Conservation (phyloP, 2,797 vertebrate species). For the Agapornis canus region DNA sequence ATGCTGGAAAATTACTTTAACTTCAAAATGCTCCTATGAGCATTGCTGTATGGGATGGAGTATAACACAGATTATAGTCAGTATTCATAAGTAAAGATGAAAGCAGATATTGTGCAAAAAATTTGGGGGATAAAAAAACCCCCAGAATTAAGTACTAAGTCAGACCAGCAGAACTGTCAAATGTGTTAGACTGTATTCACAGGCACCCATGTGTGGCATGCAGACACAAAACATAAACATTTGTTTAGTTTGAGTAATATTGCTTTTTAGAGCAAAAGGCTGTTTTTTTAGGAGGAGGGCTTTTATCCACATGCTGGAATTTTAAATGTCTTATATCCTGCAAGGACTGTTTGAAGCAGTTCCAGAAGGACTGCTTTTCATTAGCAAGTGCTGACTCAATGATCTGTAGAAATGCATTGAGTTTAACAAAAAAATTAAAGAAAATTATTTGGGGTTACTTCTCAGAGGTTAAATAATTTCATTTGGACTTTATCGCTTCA, state of each 20-base stretch:
- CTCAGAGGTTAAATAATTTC: conserved; percentile 41
- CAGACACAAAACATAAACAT: conserved; percentile 66
- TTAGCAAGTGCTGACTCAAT: conserved; percentile 64
- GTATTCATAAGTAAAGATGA: conserved; percentile 37
- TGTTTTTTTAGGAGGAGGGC: neutral
- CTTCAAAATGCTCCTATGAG: conserved; percentile 28
- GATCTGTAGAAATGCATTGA: conserved; percentile 11
- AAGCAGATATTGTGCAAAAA: conserved; percentile 58
- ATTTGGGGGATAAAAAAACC: neutral
- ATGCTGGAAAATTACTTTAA: conserved; percentile 16
- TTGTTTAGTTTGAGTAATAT: conserved; percentile 52
- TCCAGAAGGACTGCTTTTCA: conserved; percentile 64
- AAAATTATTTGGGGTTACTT: conserved; percentile 37
- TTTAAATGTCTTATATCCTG: conserved; percentile 46
- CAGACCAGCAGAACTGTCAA: conserved; percentile 63
- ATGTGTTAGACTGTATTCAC: conserved; percentile 70
- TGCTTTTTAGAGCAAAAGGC: neutral
- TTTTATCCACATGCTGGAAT: conserved; percentile 61
- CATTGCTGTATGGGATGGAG: neutral
- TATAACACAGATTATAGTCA: conserved; percentile 4
- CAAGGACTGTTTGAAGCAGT: conserved; percentile 53
- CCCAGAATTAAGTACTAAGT: conserved; percentile 38
- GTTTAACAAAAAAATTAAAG: neutral
- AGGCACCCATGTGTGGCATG: conserved; percentile 55
- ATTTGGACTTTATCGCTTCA: neutral